Evolutionary conservation across 2,113 vertebrate species (phyloP).

Genomic region (Urocolius indicus): DNA sequence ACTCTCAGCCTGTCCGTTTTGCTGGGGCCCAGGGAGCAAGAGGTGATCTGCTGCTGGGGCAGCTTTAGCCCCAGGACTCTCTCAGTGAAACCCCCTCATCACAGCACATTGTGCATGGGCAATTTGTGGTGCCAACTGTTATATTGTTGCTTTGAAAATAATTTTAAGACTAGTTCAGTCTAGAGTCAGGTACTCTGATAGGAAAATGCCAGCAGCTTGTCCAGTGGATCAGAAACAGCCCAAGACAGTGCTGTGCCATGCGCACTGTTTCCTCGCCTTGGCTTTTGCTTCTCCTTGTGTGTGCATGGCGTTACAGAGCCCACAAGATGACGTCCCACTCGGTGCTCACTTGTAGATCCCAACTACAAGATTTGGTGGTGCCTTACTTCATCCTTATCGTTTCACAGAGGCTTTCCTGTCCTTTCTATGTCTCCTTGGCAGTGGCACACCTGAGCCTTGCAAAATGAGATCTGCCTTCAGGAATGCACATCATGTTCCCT

Average conservation of each 20-base stretch:
- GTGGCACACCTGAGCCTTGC: not conserved
- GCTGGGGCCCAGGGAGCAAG: not conserved
- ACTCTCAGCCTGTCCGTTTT: not conserved
- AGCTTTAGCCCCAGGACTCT: not conserved
- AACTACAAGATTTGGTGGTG: not conserved
- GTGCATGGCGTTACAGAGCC: not conserved
- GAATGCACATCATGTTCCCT: conserved; percentile 58
- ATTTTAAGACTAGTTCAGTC: not conserved
- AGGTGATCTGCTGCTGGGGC: not conserved
- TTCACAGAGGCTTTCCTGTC: not conserved
- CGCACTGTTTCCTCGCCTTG: not conserved
- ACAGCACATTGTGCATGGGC: not conserved
- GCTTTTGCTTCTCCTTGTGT: not conserved
- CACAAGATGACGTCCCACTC: rapidly evolving
- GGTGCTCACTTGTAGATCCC: not conserved
- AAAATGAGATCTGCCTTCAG: not conserved
- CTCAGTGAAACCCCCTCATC: not conserved
- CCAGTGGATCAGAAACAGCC: not conserved
- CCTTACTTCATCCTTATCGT: not conserved
- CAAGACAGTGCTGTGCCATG: not conserved
- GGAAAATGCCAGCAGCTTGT: not conserved
- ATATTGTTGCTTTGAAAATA: not conserved
- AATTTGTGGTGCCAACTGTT: not conserved
- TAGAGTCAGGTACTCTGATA: not conserved
- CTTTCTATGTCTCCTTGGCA: not conserved